Base-by-base conservation (phyloP, 1,140 invertebrate genomes). In the Drosophila baimaii region DNA sequence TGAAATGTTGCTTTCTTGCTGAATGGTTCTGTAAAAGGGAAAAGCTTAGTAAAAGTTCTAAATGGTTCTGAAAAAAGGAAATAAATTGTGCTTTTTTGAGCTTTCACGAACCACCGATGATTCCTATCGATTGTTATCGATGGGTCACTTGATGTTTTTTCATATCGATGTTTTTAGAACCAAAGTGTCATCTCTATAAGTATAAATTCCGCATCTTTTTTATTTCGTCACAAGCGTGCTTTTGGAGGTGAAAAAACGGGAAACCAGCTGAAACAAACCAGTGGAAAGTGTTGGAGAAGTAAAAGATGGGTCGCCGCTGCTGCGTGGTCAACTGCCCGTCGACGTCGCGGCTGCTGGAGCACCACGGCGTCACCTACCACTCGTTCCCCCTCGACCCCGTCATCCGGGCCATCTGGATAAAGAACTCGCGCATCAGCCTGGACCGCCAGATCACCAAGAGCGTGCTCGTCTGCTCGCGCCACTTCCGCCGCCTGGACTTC, bases 401-500 rank as follows among this genome's bases (percentile, higher is more conserved):
- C 13, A 82, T 93, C 25, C 83, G 92, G 27, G 79, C 81, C 44
- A 93, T 92, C 84, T 94, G 93, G 93, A 91, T 94, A 35, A 81
- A 82, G 5, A 93, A 93, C 68, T 93, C 93, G 17, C 91, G 92
- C 7, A 92, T 94, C n/a, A 91, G 92, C 7, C 10, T 77, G 2
- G 92, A 93, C 19, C 93, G 93, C 51, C 93, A 93, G 70, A 93
- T 93, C 27, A 93, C 93, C 23, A 93, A 94, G 90, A 93, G 93
- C 56, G 93, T 94, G 37, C 93, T 94, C 72, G 93, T 95, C 5
- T 95, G 95, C 69, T 95, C 95, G 5, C 92, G 93, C 57, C 94
- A 95, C 81, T 95, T 95, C 76, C 92, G 94, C 47, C 92, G 93
- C n/a, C 92, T 93, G 2, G 94, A 95, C 83, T 95, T 95, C 81